Evolutionary conservation across 2,888 invertebrate species (phyloP).

Genomic region (Onthophagus sagittarius): DNA sequence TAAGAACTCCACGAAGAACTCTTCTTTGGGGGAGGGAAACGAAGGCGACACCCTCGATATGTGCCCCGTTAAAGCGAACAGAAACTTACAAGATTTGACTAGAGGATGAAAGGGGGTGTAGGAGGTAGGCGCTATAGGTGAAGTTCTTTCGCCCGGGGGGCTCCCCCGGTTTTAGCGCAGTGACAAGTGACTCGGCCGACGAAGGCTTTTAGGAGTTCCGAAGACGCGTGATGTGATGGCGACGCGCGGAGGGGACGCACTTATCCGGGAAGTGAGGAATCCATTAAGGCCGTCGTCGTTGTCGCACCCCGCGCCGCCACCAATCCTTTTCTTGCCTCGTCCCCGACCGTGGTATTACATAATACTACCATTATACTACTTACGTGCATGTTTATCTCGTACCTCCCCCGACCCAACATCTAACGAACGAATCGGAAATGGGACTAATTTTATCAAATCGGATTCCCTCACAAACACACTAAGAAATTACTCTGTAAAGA

Average conservation of each 20-base stretch:
- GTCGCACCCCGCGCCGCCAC: conserved; percentile 9
- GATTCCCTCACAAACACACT: no score
- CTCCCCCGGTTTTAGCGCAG: conserved; percentile 38
- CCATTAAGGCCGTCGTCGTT: conserved; percentile 37
- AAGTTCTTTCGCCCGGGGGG: conserved; percentile 35
- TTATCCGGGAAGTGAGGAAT: conserved; percentile 42
- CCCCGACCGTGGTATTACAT: conserved; percentile 21
- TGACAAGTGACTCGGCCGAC: conserved; percentile 38
- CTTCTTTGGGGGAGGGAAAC: conserved; percentile 33
- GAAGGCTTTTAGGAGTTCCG: conserved; percentile 39
- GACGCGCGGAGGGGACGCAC: conserved; percentile 35
- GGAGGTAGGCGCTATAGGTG: conserved; percentile 21
- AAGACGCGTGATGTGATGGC: conserved; percentile 39
- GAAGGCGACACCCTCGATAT: conserved; percentile 39
- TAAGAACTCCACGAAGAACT: conserved; percentile 32
- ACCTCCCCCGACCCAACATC: not conserved
- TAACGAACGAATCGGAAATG: no score
- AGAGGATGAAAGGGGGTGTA: conserved; percentile 26
- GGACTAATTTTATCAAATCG: no score
- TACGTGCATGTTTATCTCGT: conserved; percentile 18
- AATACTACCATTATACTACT: conserved; percentile 22
- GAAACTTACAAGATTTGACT: conserved; percentile 42
- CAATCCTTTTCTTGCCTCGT: conserved; percentile 17
- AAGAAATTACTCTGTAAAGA: no score
- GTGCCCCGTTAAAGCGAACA: conserved; percentile 40